Percentiles rank a stretch among this genome's conserved stretches.
Conservation (phyloP, 2,888 invertebrate genomes). For the Drosophila austrosaltans region DNA sequence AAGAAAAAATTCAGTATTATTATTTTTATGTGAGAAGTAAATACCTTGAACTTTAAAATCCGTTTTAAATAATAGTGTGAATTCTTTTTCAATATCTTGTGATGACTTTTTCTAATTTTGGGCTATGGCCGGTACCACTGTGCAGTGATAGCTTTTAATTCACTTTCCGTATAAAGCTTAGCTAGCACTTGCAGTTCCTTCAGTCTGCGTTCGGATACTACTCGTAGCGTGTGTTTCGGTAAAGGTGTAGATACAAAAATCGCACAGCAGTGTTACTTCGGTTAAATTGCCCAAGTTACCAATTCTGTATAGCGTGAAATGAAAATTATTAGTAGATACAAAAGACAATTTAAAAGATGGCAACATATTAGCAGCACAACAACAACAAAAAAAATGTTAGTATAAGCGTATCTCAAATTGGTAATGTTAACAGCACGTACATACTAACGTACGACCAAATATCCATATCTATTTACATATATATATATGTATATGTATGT, state of each 20-base stretch:
- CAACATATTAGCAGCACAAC: not conserved
- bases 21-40: too few species aligned
- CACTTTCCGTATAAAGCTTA: constrained; percentile 15
- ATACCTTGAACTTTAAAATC: too few species aligned
- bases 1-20: too few species aligned
- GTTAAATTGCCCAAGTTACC: constrained; percentile 8
- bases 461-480: not conserved
- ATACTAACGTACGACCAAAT: not conserved
- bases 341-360: not conserved
- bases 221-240: constrained; percentile 17
- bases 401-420: not conserved
- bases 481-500: not conserved
- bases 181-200: constrained; percentile 12
- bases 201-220: constrained; percentile 15
- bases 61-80: too few species aligned
- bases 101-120: too few species aligned
- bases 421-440: not conserved
- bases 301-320: constrained; percentile 1
- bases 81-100: too few species aligned
- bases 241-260: constrained; percentile 1
- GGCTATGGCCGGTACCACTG: too few species aligned
- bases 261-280: constrained; percentile 9
- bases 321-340: constrained; percentile 7
- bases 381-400: not conserved
- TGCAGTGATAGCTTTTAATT: constrained; percentile 5